Evolutionary conservation across 2,113 vertebrate species (phyloP).

Genomic region (Pogona vitticeps): DNA sequence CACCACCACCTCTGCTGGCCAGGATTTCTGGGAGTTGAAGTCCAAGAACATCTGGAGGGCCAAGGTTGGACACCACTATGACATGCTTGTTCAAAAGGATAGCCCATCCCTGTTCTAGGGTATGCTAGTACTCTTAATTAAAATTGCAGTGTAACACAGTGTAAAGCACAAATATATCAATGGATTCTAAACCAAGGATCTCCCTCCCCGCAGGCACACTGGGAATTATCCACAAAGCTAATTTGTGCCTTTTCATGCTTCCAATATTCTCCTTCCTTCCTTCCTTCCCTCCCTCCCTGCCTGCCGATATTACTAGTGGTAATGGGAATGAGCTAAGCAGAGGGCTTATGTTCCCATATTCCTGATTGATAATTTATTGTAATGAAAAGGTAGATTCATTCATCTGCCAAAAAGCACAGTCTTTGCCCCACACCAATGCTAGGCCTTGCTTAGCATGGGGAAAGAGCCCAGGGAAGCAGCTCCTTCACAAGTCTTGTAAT

Average conservation of each 20-base stretch:
- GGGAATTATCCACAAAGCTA: neutral
- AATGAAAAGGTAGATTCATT: neutral
- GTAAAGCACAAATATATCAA: neutral
- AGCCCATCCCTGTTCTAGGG: neutral
- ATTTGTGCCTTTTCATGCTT: too few relatives aligned
- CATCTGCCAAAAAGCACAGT: neutral
- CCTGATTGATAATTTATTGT: neutral
- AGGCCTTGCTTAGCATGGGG: neutral
- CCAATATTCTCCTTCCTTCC: neutral
- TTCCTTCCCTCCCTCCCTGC: neutral
- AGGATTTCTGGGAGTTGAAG: too few relatives aligned
- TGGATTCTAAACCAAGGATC: neutral
- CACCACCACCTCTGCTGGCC: too few relatives aligned
- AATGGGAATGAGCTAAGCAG: neutral
- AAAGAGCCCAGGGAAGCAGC: neutral
- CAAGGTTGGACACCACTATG: too few relatives aligned
- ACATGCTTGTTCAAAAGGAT: neutral
- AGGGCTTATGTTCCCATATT: neutral
- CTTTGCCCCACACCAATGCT: neutral
- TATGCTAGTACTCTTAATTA: neutral
- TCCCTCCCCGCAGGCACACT: neutral
- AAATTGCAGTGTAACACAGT: neutral
- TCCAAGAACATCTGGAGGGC: too few relatives aligned
- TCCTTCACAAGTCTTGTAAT: neutral
- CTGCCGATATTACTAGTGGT: neutral